phyloP scores from a whole-genome alignment of 1,140 invertebrate genomes.

The Hyphantria cunea region DNA sequence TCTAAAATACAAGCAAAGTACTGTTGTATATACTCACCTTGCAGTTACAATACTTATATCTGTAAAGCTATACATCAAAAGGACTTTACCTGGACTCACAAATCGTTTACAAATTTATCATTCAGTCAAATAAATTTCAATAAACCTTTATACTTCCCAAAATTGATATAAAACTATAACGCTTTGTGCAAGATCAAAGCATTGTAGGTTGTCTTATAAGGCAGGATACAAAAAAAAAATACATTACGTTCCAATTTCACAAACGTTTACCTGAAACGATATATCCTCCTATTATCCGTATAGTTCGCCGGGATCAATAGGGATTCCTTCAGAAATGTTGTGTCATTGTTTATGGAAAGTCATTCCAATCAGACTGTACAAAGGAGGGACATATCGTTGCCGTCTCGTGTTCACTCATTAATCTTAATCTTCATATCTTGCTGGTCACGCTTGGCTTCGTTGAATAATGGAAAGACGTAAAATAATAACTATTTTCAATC shows the following conservation, averaged over 20 bases:
- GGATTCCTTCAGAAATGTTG: constrained; percentile 20
- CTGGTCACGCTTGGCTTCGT: constrained; percentile 54
- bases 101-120: constrained; percentile 16
- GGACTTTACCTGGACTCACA: not conserved
- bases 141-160: not conserved
- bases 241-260: constrained; percentile 25
- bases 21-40: too few species aligned
- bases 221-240: constrained; percentile 24
- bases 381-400: constrained; percentile 62
- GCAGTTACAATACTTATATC: too few species aligned
- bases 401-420: constrained; percentile 57
- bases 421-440: constrained; percentile 67
- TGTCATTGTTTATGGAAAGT: constrained; percentile 73
- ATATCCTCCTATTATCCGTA: constrained; percentile 25
- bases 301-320: constrained; percentile 23
- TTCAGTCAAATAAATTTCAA: constrained; percentile 5
- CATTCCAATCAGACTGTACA: constrained; percentile 73
- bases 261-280: constrained; percentile 29
- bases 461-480: constrained; percentile 17
- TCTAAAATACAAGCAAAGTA: too few species aligned
- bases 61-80: not conserved
- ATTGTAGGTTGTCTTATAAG: constrained; percentile 5
- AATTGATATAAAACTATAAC: constrained; percentile 13
- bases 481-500: constrained; percentile 18
- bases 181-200: constrained; percentile 24